Conservation (phyloP, 2,888 invertebrate genomes). For the Tethea ocularis region DNA sequence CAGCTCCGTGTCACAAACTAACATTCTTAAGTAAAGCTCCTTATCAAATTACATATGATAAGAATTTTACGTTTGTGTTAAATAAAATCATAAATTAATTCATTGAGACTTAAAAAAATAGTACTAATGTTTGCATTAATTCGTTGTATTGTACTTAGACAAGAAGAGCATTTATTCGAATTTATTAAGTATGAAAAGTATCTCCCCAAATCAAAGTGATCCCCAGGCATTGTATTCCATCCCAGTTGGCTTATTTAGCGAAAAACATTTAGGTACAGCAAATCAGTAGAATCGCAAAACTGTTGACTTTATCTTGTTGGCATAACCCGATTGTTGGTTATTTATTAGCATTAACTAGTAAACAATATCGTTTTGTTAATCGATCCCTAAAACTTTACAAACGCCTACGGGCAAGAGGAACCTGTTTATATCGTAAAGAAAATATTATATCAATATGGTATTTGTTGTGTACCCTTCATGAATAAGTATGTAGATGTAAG, state of each 20-base stretch:
- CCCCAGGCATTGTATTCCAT: neutral
- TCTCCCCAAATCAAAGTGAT: neutral
- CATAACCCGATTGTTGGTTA: slow-evolving; percentile 37
- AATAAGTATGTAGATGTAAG: too few relatives aligned
- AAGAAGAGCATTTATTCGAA: too few relatives aligned
- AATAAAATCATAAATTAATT: neutral
- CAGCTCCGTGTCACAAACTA: slow-evolving; percentile 54
- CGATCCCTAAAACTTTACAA: slow-evolving; percentile 9
- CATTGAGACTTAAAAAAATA: neutral
- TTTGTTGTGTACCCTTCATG: too few relatives aligned
- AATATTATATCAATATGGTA: too few relatives aligned
- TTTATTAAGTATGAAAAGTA: neutral
- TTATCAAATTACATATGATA: slow-evolving; percentile 54
- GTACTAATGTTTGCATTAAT: too few relatives aligned
- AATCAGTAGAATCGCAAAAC: slow-evolving; percentile 6
- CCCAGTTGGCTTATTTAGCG: slow-evolving; percentile 2
- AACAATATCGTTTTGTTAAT: slow-evolving; percentile 27
- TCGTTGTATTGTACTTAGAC: too few relatives aligned
- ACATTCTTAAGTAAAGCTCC: slow-evolving; percentile 55
- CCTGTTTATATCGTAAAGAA: neutral
- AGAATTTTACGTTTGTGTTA: slow-evolving; percentile 23
- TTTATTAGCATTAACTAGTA: slow-evolving; percentile 42
- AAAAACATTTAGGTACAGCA: slow-evolving; percentile 8
- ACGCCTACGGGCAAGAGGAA: neutral
- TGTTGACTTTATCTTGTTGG: slow-evolving; percentile 27